Percentiles rank a stretch among this genome's conserved stretches.
These are phyloP conservation scores for Coregonus suidteri DNA, from an alignment of 2,797 vertebrate species.

Conservation along the genomic window DNA sequence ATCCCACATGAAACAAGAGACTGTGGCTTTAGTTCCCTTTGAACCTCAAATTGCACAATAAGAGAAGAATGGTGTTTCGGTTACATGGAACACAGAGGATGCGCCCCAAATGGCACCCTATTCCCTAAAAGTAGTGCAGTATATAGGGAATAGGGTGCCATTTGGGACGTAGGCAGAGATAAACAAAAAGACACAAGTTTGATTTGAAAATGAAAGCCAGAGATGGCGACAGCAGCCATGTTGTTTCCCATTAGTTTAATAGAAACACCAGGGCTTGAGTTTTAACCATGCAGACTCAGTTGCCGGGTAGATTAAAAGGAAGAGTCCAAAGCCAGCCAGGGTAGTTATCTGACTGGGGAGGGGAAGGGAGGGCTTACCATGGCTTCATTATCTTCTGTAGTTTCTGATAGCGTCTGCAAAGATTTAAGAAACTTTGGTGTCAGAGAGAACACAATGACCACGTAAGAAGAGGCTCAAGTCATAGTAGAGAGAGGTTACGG, in stretches of 20 bases:
- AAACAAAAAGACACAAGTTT: slow-evolving; percentile 21
- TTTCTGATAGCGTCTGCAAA: slow-evolving; percentile 99
- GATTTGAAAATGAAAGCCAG: slow-evolving; percentile 48
- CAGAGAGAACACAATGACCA: slow-evolving; percentile 53
- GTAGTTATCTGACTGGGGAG: slow-evolving; percentile 67
- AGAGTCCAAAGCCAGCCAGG: slow-evolving; percentile 70
- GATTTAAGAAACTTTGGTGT: slow-evolving; percentile 85
- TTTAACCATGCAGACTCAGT: slow-evolving; percentile 82
- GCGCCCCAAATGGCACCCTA: neutral
- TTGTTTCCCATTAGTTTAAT: slow-evolving; percentile 44
- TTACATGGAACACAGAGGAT: slow-evolving; percentile 53
- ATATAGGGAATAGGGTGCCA: slow-evolving; percentile 12
- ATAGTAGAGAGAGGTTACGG: neutral
- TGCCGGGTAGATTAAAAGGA: slow-evolving; percentile 67
- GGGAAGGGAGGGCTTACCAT: slow-evolving; percentile 86
- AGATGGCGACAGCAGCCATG: slow-evolving; percentile 27
- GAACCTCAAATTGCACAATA: slow-evolving; percentile 50
- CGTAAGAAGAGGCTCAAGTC: neutral
- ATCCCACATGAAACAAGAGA: slow-evolving; percentile 27
- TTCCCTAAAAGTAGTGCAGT: neutral
- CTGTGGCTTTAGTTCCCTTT: slow-evolving; percentile 5
- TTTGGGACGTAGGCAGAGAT: neutral
- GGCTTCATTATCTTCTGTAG: slow-evolving; percentile 99
- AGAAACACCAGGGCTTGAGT: slow-evolving; percentile 60
- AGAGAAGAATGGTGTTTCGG: slow-evolving; percentile 38